Percentiles rank a stretch among this genome's conserved stretches.
Conservation (phyloP, 1,140 invertebrate genomes). For the Portunus trituberculatus region DNA sequence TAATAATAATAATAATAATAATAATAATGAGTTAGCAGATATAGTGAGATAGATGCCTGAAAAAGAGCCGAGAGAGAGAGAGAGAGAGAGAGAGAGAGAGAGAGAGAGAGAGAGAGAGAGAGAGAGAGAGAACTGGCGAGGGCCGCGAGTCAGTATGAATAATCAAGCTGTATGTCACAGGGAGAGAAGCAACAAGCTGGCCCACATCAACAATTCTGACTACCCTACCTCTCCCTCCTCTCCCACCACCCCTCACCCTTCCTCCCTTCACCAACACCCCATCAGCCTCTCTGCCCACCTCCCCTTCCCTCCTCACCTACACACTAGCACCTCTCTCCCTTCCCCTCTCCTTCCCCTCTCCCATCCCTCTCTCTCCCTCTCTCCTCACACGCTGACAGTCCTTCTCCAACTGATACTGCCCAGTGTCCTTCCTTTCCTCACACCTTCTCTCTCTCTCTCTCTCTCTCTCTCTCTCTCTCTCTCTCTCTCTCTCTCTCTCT, state of each 20-base stretch:
- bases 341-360: neutral
- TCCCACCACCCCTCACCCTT: neutral
- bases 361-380: neutral
- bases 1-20: slow-evolving; percentile 37
- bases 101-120: neutral
- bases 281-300: neutral
- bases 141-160: slow-evolving; percentile 37
- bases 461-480: neutral
- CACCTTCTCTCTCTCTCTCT: neutral
- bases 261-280: neutral
- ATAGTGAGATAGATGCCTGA: neutral
- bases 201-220: slow-evolving; percentile 50
- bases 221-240: neutral
- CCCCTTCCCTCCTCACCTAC: neutral
- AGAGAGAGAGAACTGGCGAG: neutral
- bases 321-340: neutral
- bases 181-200: slow-evolving; percentile 41
- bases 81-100: slow-evolving; percentile 18
- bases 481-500: neutral
- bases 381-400: slow-evolving; percentile 5
- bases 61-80: neutral
- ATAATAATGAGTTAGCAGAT: neutral
- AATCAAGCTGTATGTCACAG: slow-evolving; percentile 53
- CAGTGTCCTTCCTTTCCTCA: neutral
- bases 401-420: slow-evolving; percentile 1